Evolutionary conservation across 2,888 invertebrate genomes (phyloP), one percentile per base, ranked within the genome.

Genomic region (Cinara cedri): DNA sequence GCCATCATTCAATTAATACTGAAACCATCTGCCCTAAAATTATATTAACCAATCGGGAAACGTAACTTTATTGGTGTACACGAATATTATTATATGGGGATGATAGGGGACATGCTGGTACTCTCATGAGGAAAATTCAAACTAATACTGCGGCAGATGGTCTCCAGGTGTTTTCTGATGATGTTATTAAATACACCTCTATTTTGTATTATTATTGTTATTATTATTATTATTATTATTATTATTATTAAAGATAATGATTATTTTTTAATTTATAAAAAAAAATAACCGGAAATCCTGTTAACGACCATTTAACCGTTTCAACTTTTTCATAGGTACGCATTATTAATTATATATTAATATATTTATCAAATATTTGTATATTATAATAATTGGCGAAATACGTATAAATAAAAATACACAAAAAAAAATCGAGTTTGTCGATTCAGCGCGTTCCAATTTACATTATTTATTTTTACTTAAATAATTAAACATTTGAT

Each of bases 1-100:
- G 51, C 78, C 78, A 78, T 78, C 57, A 60, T 66, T 78, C 70
- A 78, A 78, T 78, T 78, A 78, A 21, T 26, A 34, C 34, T 34
- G n/a, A n/a, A 21, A 60, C 78, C 78, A 78, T 78, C 78, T 78
- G 78, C 24, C 60, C 60, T 1, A 42, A 78, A 68, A 66, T 70
- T 49, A 68, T 24, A 60, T 70, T 10, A 51, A 74, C 78, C 78
- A 78, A 78, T 78, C 78, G 11, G 55, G 34, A 6, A 60, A 66
- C 49, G 42, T 34, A 9, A 49, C 60, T 62, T 78, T 78, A 70
- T 60, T 65, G 42, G 26, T 65, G 13, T 46, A 42, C 19, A 19
- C 11, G 16, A 13, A 13, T 57, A 54, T n/a, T 3, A 21, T 44
- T 44, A 44, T 65, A 60, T 49, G 49, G 16, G 9, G 19, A 46